phyloP scores from a whole-genome alignment of 2,888 invertebrate genomes.

The Agrochola litura region DNA sequence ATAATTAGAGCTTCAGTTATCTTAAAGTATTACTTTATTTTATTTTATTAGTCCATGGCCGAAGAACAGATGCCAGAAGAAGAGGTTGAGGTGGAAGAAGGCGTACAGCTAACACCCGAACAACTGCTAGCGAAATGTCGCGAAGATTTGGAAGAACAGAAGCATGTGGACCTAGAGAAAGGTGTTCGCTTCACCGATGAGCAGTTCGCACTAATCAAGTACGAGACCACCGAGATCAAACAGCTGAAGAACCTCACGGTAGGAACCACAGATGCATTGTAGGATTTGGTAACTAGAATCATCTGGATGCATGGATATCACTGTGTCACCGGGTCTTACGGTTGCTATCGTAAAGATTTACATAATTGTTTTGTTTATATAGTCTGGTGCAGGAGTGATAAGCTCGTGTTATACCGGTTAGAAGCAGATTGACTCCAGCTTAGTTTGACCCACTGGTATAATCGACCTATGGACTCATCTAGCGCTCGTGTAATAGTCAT shows the following conservation, averaged over 20 bases:
- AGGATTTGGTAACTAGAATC: constrained; percentile 46
- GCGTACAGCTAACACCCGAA: constrained; percentile 84
- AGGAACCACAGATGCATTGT: constrained; percentile 50
- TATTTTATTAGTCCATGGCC: constrained; percentile 77
- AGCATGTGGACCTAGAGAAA: constrained; percentile 86
- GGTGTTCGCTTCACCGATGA: constrained; percentile 91
- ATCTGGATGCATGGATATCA: constrained; percentile 56
- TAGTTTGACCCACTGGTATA: constrained; percentile 69
- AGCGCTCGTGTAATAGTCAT: constrained; percentile 61
- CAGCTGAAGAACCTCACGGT: constrained; percentile 91
- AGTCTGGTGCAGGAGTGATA: constrained; percentile 57
- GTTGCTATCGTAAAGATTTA: constrained; percentile 52
- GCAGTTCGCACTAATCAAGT: constrained; percentile 91
- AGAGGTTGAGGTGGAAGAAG: constrained; percentile 77
- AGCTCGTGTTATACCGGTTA: constrained; percentile 76
- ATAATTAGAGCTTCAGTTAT: not conserved
- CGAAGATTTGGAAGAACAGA: constrained; percentile 81
- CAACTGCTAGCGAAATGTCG: constrained; percentile 80
- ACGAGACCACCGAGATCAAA: constrained; percentile 91
- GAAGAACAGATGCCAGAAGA: constrained; percentile 84
- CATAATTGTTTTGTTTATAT: constrained; percentile 50
- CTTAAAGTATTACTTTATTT: not conserved
- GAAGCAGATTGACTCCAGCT: constrained; percentile 70
- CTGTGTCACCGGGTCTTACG: constrained; percentile 55
- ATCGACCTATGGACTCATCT: constrained; percentile 56